Evolutionary conservation across 2,888 invertebrate species (phyloP).

Genomic region (Andrena haemorrhoa): DNA sequence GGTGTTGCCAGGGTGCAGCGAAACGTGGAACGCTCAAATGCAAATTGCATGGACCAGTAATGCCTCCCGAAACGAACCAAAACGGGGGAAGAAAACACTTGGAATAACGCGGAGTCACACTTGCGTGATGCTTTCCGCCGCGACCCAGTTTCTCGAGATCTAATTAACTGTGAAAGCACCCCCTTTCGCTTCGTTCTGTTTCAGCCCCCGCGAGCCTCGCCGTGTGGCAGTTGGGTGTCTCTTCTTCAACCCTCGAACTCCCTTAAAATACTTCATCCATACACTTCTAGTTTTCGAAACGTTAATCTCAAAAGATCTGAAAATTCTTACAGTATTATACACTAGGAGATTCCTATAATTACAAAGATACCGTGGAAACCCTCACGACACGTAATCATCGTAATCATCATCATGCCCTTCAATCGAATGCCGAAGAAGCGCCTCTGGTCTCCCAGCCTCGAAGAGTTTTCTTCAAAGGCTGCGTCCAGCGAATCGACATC

Average conservation of each 20-base stretch:
- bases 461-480: neutral
- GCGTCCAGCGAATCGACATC: neutral
- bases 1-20: constrained; percentile 5
- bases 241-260: neutral
- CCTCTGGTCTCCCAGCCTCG: no score
- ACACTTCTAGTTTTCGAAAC: no score
- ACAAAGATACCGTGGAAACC: no score
- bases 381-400: no score
- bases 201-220: neutral
- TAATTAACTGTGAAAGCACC: constrained; percentile 68
- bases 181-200: constrained; percentile 57
- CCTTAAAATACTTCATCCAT: neutral
- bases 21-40: constrained; percentile 26
- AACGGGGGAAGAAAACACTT: constrained; percentile 1
- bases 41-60: constrained; percentile 32
- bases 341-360: no score
- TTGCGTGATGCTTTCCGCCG: constrained; percentile 26
- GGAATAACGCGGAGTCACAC: constrained; percentile 17
- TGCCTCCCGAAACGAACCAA: constrained; percentile 13
- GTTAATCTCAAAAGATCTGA: no score
- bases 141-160: constrained; percentile 67
- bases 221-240: neutral
- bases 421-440: neutral
- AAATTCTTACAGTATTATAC: no score
- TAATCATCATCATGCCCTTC: neutral